Percentiles rank a stretch among this genome's conserved stretches.
phyloP scores from a whole-genome alignment of 2,888 invertebrate species.

The Teinopalpus imperialis region DNA sequence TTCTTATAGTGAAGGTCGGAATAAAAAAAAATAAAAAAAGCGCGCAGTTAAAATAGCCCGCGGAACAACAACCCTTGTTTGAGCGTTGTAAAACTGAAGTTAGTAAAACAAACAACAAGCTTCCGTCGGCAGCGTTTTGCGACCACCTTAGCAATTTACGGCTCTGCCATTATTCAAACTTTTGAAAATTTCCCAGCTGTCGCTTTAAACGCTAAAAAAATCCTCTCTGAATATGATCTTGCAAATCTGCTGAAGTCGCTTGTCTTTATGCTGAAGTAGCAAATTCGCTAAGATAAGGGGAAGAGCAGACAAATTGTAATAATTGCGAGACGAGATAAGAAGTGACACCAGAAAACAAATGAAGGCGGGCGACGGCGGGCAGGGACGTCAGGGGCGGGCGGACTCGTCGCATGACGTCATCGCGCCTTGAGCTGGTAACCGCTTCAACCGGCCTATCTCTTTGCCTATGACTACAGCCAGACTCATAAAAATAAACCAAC shows the following conservation, averaged over 20 bases:
- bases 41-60: constrained; percentile 38
- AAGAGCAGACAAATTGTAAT: constrained; percentile 81
- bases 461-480: constrained; percentile 39
- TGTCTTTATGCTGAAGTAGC: constrained; percentile 77
- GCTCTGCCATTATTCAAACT: constrained; percentile 70
- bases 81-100: constrained; percentile 64
- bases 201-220: constrained; percentile 61
- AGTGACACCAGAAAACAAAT: constrained; percentile 82
- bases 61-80: constrained; percentile 55
- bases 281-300: constrained; percentile 77
- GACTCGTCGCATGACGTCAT: constrained; percentile 62
- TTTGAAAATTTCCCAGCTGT: constrained; percentile 57
- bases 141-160: constrained; percentile 69
- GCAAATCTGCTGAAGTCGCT: constrained; percentile 74
- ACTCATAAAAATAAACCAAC: constrained; percentile 31
- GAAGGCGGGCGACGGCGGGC: constrained; percentile 62
- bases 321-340: constrained; percentile 81
- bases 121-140: constrained; percentile 57
- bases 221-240: constrained; percentile 69
- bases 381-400: constrained; percentile 37
- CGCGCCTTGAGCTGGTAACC: constrained; percentile 44
- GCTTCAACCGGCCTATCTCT: constrained; percentile 43
- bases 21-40: too few relatives aligned
- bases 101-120: constrained; percentile 60
- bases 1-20: too few relatives aligned